A percentile compares a stretch with the other conserved stretches of the same genome.
These are phyloP conservation scores for Petrocephalus schoutedeni DNA, from an alignment of 2,797 vertebrate species.

Conservation along the genomic window DNA sequence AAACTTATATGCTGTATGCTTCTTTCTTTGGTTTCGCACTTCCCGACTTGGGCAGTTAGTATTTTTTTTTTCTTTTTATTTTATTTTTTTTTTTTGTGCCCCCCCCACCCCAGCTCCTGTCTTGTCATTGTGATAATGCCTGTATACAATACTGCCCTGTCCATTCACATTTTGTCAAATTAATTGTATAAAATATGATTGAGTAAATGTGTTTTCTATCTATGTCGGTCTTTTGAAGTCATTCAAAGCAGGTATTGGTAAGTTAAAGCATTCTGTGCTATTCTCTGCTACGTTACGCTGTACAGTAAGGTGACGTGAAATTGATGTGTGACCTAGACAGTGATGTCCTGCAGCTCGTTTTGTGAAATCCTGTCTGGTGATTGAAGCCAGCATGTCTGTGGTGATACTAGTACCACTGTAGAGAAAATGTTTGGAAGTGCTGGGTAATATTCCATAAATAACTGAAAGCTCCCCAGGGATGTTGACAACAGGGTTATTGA, in stretches of 20 bases:
- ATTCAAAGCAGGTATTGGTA: not conserved
- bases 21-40: not conserved
- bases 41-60: constrained; percentile 21
- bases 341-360: not conserved
- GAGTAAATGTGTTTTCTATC: constrained; percentile 55
- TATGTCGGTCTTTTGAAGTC: not conserved
- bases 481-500: not conserved
- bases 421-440: not conserved
- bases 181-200: constrained; percentile 56
- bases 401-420: not conserved
- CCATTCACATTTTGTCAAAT: constrained; percentile 41
- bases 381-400: not conserved
- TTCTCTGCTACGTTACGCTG: not conserved
- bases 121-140: constrained; percentile 40
- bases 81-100: constrained; percentile 21
- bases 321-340: not conserved
- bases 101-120: constrained; percentile 26
- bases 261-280: not conserved
- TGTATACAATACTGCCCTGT: constrained; percentile 45
- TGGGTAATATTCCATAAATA: not conserved
- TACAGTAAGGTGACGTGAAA: no score
- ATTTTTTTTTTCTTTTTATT: constrained; percentile 7
- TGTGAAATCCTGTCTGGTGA: not conserved
- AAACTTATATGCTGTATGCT: not conserved
- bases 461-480: not conserved